Conservation (phyloP, 1,140 invertebrate genomes). For the Brachionus asplanchnoidis region DNA sequence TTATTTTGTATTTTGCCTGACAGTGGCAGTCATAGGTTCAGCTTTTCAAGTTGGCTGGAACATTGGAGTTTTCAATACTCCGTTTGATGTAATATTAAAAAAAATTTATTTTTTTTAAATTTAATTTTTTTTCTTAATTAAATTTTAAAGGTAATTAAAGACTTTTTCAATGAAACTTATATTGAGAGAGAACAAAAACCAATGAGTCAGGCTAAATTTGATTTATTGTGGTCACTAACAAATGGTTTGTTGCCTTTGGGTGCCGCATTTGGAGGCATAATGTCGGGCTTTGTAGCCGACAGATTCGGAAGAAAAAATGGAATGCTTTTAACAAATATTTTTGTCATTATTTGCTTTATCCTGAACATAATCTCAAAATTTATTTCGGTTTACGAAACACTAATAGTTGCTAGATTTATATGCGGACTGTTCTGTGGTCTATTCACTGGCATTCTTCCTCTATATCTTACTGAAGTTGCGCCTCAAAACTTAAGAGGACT, state of each 20-base stretch:
- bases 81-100: conserved; percentile 65
- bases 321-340: background rate
- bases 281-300: conserved; percentile 70
- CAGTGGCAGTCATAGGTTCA: conserved; percentile 74
- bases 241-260: conserved; percentile 82
- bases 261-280: conserved; percentile 79
- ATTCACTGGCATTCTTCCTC: conserved; percentile 69
- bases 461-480: conserved; percentile 81
- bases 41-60: conserved; percentile 96
- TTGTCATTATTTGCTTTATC: conserved; percentile 6
- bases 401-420: conserved; percentile 74
- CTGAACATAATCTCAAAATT: conserved; percentile 15
- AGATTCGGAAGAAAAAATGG: conserved; percentile 62
- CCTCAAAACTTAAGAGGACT: conserved; percentile 73
- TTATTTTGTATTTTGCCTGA: conserved; percentile 57
- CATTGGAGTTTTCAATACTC: conserved; percentile 84
- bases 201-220: conserved; percentile 1
- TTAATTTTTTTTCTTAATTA: background rate
- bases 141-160: background rate
- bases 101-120: too few species aligned
- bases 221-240: conserved; percentile 60
- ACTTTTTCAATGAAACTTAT: conserved; percentile 17
- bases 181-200: background rate
- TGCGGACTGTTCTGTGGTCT: conserved; percentile 30
- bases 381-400: conserved; percentile 59